Base-by-base conservation (phyloP, 1,140 invertebrate species). In the Heliconius melpomene region DNA sequence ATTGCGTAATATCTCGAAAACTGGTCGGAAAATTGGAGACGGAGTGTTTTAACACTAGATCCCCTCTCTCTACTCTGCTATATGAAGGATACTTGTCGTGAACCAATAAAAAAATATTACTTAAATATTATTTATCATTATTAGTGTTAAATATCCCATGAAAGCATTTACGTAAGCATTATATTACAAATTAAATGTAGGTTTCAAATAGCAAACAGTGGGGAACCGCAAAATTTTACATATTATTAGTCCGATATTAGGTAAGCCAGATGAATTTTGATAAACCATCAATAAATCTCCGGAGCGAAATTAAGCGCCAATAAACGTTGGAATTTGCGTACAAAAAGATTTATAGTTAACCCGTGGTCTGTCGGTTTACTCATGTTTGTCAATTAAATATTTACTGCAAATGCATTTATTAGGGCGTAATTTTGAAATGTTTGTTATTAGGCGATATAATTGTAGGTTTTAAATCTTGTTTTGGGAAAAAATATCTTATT, bases 271-370 rank as follows among this genome's bases (percentile, higher is more conserved):
- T 66, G 75, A 46, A 77, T 77, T 77, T 77, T 77, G 75, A 77
- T 71, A 40, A 70, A 66, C 75, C 36, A 29, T 40, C 60, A 71
- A 77, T 77, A 77, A 77, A 77, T 77, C 75, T 26, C 36, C 18
- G 18, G n/a, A 77, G 66, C 40, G 29, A 52, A 77, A 77, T 77
- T 77, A 77, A 77, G 57, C 40, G 40, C 57, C 75, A 60, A 77
- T 77, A 46, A 77, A 77, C 66, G 60, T 77, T 77, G 57, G 75
- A n/a, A 77, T 77, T 57, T 70, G 60, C 60, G 54, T 77, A 40
- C 75, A 77, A 77, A 66, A 77, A 77, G 75, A 77, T 77, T 77
- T 77, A 77, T 77, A 71, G 40, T 71, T 38, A 54, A 75, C 23
- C 50, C 38, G 74, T 60, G 54, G 54, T 77, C 40, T 77, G 75